Evolutionary conservation across 2,797 vertebrate species (phyloP).

Genomic region (Adelosebastes latens): DNA sequence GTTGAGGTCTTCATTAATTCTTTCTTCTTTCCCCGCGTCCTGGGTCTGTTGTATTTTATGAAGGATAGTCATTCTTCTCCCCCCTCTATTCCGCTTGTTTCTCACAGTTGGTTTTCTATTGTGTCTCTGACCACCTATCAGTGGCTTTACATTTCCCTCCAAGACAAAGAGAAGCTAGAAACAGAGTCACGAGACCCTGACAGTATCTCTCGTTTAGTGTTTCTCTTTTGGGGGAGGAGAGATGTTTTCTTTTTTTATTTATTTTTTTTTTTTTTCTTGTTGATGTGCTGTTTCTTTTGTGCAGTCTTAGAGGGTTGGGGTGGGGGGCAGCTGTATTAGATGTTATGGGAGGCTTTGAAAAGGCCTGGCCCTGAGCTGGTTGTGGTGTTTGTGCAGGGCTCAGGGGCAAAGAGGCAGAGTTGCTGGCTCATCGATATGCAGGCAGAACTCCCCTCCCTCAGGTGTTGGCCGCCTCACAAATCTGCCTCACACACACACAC

Average conservation of each 20-base stretch:
- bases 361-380: constrained; percentile 67
- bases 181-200: constrained; percentile 19
- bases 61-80: not conserved
- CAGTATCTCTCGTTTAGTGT: constrained; percentile 11
- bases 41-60: not conserved
- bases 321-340: constrained; percentile 45
- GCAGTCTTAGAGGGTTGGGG: constrained; percentile 1
- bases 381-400: constrained; percentile 71
- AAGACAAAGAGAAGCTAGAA: constrained; percentile 24
- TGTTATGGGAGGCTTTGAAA: constrained; percentile 56
- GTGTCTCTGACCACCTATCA: constrained; percentile 23
- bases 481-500: constrained; percentile 59
- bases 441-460: constrained; percentile 76
- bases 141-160: constrained; percentile 30
- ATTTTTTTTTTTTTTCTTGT: not conserved
- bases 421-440: constrained; percentile 82
- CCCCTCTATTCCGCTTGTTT: not conserved
- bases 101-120: constrained; percentile 10
- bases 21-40: not conserved
- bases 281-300: constrained; percentile 45
- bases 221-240: not conserved
- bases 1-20: constrained; percentile 18
- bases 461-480: constrained; percentile 77
- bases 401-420: constrained; percentile 73
- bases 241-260: constrained; percentile 12